These are phyloP conservation scores for Antechinus flavipes DNA, from an alignment of 2,113 vertebrate species.

Conservation along the genomic window DNA sequence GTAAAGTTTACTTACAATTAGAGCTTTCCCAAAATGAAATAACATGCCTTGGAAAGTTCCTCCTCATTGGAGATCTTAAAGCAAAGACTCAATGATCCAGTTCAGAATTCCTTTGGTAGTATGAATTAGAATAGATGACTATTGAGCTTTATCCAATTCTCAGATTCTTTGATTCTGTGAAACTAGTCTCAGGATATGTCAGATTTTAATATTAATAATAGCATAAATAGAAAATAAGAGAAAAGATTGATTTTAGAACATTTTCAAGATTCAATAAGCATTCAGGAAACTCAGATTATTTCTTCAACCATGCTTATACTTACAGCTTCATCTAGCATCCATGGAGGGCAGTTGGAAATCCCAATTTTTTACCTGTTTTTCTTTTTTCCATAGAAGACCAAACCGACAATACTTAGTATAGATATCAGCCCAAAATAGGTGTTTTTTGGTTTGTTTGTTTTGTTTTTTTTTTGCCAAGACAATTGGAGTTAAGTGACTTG, in stretches of 20 bases:
- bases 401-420: neutral
- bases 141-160: neutral
- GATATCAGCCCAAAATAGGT: neutral
- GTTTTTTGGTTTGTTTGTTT: neutral
- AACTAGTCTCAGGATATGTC: slow-evolving; percentile 35
- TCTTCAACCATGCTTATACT: neutral
- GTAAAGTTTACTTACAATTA: neutral
- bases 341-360: neutral
- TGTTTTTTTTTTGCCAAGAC: too few relatives aligned
- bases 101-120: neutral
- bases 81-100: neutral
- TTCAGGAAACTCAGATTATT: neutral
- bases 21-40: neutral
- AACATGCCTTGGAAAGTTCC: neutral
- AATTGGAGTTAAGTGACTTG: too few relatives aligned
- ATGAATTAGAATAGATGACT: neutral
- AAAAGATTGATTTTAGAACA: neutral
- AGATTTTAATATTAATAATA: slow-evolving; percentile 70
- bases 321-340: neutral
- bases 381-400: neutral
- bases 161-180: neutral
- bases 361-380: neutral
- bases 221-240: neutral
- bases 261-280: slow-evolving; percentile 8
- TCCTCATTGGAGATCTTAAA: neutral